These are phyloP conservation scores for Agonopterix arenella DNA, from an alignment of 2,888 invertebrate genomes.

Conservation along the genomic window DNA sequence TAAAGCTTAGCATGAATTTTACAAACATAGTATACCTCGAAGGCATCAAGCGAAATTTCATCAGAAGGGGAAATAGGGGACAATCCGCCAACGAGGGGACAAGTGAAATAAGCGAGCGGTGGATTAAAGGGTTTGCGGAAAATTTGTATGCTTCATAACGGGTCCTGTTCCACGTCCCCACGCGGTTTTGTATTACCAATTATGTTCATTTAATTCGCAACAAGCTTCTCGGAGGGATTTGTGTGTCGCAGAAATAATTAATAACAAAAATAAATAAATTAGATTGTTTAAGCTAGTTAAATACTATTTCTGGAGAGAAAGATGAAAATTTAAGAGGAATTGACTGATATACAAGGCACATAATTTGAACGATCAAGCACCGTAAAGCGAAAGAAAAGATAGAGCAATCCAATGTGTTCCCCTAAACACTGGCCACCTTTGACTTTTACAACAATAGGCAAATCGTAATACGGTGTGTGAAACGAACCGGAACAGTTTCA, in stretches of 20 bases:
- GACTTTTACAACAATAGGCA: conserved; percentile 56
- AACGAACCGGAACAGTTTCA: conserved; percentile 67
- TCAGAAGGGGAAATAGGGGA: conserved; percentile 43
- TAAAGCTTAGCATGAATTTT: conserved; percentile 54
- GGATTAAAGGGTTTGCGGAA: conserved; percentile 73
- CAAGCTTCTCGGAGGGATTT: conserved; percentile 31
- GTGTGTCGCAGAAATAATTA: background rate
- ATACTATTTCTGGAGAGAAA: no score
- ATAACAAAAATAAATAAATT: no score
- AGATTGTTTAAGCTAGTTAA: no score
- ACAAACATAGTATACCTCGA: conserved; percentile 38
- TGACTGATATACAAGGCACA: no score
- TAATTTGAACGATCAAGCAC: background rate
- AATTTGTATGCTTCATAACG: conserved; percentile 70
- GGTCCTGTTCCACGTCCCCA: conserved; percentile 28
- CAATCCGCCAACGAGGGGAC: conserved; percentile 61
- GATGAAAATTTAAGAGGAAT: no score
- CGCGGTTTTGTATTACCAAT: conserved; percentile 74
- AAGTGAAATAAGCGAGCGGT: conserved; percentile 70
- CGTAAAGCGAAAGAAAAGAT: conserved; percentile 2
- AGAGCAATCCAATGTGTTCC: background rate
- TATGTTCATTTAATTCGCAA: conserved; percentile 62
- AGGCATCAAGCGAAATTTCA: conserved; percentile 60
- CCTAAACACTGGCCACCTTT: conserved; percentile 33
- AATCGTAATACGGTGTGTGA: conserved; percentile 52